A percentile compares a stretch with the other conserved stretches of the same genome.
Evolutionary conservation across 2,797 vertebrate genomes (phyloP).

Genomic region (Semaprochilodus insignis): DNA sequence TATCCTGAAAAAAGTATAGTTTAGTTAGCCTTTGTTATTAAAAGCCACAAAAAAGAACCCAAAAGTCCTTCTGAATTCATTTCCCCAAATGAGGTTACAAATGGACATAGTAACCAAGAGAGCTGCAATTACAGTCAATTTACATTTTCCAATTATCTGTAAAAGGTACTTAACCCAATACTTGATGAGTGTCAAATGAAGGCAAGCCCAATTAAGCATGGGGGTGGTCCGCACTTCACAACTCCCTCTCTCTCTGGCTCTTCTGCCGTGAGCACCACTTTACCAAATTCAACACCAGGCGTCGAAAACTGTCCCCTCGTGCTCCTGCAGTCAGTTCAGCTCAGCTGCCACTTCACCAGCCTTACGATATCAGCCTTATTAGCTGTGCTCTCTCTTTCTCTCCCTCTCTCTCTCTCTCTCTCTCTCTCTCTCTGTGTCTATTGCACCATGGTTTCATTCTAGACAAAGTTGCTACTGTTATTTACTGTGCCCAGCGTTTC

Average conservation of each 20-base stretch:
- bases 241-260: conserved; percentile 29
- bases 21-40: background rate
- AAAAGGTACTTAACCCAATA: conserved; percentile 72
- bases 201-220: conserved; percentile 61
- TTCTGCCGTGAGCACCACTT: conserved; percentile 49
- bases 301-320: conserved; percentile 35
- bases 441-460: too few relatives aligned
- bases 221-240: conserved; percentile 7
- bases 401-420: background rate
- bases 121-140: conserved; percentile 65
- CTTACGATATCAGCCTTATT: background rate
- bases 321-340: conserved; percentile 34
- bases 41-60: conserved; percentile 37
- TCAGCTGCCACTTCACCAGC: conserved; percentile 23
- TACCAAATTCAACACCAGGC: conserved; percentile 47
- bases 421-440: too few relatives aligned
- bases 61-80: conserved; percentile 58
- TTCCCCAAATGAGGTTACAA: conserved; percentile 59
- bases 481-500: too few relatives aligned
- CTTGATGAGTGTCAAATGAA: conserved; percentile 62
- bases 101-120: conserved; percentile 57
- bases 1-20: conserved; percentile 2
- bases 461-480: too few relatives aligned
- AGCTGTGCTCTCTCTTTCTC: background rate
- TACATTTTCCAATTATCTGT: conserved; percentile 68